Base-by-base conservation (phyloP, 2,888 invertebrate genomes). In the Spisula solida region DNA sequence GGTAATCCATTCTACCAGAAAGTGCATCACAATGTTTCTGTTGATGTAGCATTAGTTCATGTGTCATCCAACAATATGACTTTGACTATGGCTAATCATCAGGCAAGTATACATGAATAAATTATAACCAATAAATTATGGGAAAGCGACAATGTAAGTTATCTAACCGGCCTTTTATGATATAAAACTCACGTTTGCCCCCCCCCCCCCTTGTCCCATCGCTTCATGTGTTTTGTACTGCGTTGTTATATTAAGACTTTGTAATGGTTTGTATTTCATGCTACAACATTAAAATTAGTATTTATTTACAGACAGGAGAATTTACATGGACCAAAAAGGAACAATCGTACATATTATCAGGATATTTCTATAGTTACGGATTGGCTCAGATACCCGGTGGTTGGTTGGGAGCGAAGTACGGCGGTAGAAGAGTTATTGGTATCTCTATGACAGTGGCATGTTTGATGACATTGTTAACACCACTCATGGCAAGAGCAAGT, bases 371-470 rank as follows among this genome's bases (percentile, higher is more conserved):
- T 85, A 94, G 94, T 10, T 95, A 94, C 91, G 81, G 94, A 34
- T 85, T 93, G 12, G 92, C 93, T 0, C 94, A 94, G 60, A 90
- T 95, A 16, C 93, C 93, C 2, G 94, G 92, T 79, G 94, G 94
- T 12, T 94, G 93, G 93, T 87, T 93, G 29, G 92, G 93, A 0
- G 90, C 92, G 48, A 88, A 93, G 81, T 95, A 93, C 87, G 95
- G 96, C 31, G 96, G 95, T 79, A 96, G 95, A 86, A 92, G 95
- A 5, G 95, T 97, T 70, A 93, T 97, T 31, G 95, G 96, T 12
- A 92, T 91, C 31, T 94, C 95, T n/a, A 95, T 97, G 93, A 88
- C 94, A 14, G 47, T 95, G 16, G 87, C 94, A 8, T 92, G 95
- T 16, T 25, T 94, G 4, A 88, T 94, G 5, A 96, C 95, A 8